Percentiles rank a stretch among this genome's conserved stretches.
Conservation (phyloP, 1,140 invertebrate species). For the Tetraneura akinire region DNA sequence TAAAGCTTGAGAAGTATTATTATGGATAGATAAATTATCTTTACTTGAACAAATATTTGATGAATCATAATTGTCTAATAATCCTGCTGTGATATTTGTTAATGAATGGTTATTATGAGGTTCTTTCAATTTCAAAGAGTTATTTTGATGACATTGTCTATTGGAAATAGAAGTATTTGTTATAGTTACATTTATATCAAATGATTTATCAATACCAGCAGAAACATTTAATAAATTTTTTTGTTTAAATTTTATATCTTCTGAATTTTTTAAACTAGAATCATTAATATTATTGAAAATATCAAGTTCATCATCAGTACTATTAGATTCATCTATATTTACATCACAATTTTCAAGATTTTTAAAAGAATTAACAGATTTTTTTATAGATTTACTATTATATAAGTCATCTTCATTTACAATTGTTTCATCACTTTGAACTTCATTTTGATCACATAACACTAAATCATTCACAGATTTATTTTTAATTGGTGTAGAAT, state of each 20-base stretch:
- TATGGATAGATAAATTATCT: background rate
- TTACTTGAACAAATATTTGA: background rate
- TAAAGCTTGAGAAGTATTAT: background rate
- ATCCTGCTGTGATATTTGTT: background rate
- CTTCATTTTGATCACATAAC: background rate
- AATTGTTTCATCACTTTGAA: conserved; percentile 8
- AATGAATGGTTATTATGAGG: background rate
- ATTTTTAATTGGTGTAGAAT: background rate
- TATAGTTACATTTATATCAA: too few species aligned
- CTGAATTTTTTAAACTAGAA: background rate
- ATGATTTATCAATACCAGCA: too few species aligned
- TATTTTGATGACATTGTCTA: background rate
- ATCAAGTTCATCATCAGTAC: background rate
- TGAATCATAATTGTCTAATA: background rate
- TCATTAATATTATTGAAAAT: background rate
- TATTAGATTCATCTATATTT: background rate
- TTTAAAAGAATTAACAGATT: background rate
- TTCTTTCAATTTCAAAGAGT: background rate
- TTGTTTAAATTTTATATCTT: too few species aligned
- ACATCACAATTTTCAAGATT: background rate
- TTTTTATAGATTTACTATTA: background rate
- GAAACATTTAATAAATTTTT: too few species aligned
- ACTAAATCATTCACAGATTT: background rate
- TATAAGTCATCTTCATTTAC: background rate
- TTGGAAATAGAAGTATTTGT: too few species aligned